Conservation (phyloP, 1,140 invertebrate species). For the Euglossa dilemma region DNA sequence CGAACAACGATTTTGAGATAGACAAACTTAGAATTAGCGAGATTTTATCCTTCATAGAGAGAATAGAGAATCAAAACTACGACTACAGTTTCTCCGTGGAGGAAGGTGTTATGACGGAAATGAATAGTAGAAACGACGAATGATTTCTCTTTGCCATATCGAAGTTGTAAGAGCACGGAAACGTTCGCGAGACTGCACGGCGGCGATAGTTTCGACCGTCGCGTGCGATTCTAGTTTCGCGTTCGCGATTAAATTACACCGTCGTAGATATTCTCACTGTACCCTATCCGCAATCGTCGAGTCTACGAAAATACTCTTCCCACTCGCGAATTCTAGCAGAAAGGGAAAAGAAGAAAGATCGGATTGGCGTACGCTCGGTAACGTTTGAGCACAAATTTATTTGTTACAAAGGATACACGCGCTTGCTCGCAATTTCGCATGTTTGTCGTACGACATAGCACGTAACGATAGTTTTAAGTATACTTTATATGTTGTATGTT, state of each 20-base stretch:
- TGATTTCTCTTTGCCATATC: neutral
- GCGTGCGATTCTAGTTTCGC: no score
- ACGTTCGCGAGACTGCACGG: neutral
- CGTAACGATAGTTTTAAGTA: neutral
- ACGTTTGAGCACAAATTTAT: constrained; percentile 5
- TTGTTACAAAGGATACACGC: neutral
- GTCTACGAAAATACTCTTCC: no score
- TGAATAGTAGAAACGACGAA: constrained; percentile 68
- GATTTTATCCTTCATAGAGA: constrained; percentile 75
- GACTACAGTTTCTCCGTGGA: constrained; percentile 78
- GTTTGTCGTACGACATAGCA: neutral
- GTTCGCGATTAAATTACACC: no score
- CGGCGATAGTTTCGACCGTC: no score
- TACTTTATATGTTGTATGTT: neutral
- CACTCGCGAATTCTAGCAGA: no score
- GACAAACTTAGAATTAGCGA: constrained; percentile 75
- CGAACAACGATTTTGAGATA: constrained; percentile 74
- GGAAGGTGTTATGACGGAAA: constrained; percentile 77
- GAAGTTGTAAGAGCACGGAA: neutral
- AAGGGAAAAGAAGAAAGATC: neutral
- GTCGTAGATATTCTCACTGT: no score
- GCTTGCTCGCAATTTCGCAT: no score
- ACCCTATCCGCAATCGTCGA: no score
- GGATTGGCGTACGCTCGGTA: neutral
- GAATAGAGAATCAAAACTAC: constrained; percentile 69